Evolutionary conservation across 2,797 vertebrate genomes (phyloP).

Genomic region (Darevskia nairensis): DNA sequence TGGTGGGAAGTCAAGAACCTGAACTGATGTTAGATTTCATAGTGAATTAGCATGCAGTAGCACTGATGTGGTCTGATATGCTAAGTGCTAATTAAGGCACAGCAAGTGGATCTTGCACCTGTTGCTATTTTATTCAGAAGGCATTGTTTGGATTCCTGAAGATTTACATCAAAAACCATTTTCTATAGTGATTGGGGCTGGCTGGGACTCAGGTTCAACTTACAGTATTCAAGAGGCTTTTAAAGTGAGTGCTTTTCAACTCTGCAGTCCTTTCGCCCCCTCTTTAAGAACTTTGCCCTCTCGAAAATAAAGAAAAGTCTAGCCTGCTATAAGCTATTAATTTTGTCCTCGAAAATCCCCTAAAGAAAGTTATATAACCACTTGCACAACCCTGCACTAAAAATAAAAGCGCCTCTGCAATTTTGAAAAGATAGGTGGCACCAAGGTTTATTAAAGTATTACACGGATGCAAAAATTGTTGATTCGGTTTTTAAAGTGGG

Average conservation of each 20-base stretch:
- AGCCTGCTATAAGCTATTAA: constrained; percentile 56
- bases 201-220: constrained; percentile 17
- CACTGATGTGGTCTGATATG: constrained; percentile 36
- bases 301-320: constrained; percentile 25
- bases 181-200: not conserved
- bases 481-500: constrained; percentile 19
- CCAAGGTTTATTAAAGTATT: constrained; percentile 52
- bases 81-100: constrained; percentile 23
- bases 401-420: constrained; percentile 56
- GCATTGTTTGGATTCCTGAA: constrained; percentile 19
- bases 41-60: constrained; percentile 40
- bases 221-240: constrained; percentile 19
- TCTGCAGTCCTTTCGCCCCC: constrained; percentile 3
- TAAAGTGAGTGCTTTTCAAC: constrained; percentile 14
- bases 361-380: constrained; percentile 67
- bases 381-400: constrained; percentile 68
- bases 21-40: constrained; percentile 38
- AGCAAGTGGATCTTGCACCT: constrained; percentile 58
- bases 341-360: constrained; percentile 62
- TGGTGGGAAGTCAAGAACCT: constrained; percentile 31
- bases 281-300: constrained; percentile 13
- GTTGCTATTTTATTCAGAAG: constrained; percentile 20
- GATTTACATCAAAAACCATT: constrained; percentile 17
- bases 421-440: constrained; percentile 59
- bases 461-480: not conserved